Evolutionary conservation across 2,888 invertebrate species (phyloP), one percentile per base, ranked within the genome.

Genomic region (Tetragonisca angustula): DNA sequence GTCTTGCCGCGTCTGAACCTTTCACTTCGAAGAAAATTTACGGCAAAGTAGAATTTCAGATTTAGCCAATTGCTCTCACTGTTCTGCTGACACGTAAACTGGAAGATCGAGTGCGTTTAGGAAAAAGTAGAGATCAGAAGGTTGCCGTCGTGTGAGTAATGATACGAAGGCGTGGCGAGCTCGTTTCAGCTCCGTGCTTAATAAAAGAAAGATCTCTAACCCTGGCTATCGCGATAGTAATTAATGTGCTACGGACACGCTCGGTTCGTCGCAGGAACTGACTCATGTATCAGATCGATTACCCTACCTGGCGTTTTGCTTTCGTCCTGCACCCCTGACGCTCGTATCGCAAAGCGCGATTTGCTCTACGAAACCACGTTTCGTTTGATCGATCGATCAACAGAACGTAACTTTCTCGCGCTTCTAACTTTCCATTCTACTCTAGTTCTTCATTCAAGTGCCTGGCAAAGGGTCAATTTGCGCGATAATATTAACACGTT

Each of bases 221-320:
- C 59, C 65, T 49, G 27, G 59, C 73, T 83, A 84, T 80, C 78
- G 79, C 65, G 62, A 76, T 82, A 75, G 82, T 84, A 88, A 88
- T 86, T 88, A 88, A 88, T 88, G 84, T 75, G 73, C 69, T 68
- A 68, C 24, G 81, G 81, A 86, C 87, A 88, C 88, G 88, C 88
- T 88, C 79, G 68, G 75, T 50, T 75, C 84, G 85, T 81, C 81
- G 70, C 78, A 52, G 73, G 78, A 80, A 77, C 79, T 87, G 87
- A 82, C 81, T 87, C 88, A 79, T 76, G 64, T 68, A 77, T 79
- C 73, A 70, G 80, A 81, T 87, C 87, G 85, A 79, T 81, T 72
- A 77, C 70, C 62, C 65, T 13, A 24, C 19, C 69, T 27, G 52
- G 73, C 72, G 61, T 61, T 79, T 83, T 64, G 70, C 56, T 76